Percentiles rank a stretch among this genome's conserved stretches.
phyloP scores from a whole-genome alignment of 2,888 invertebrate species.

The Leptura quadrifasciata region DNA sequence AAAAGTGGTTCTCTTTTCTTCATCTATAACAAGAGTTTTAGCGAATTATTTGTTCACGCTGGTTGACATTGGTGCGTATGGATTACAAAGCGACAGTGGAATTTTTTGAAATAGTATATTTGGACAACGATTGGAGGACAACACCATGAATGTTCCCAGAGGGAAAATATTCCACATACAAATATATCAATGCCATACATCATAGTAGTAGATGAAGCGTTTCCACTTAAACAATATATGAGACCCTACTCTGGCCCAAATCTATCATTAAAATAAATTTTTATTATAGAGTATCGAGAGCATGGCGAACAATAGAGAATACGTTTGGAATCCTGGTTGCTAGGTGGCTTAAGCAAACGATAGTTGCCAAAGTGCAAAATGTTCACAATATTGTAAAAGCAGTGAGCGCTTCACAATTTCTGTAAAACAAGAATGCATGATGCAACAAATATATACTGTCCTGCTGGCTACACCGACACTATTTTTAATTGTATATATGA shows the following conservation, averaged over 20 bases:
- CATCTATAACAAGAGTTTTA: conserved; percentile 40
- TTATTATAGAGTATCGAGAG: conserved; percentile 58
- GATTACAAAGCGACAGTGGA: conserved; percentile 1
- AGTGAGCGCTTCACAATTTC: conserved; percentile 41
- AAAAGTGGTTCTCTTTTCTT: conserved; percentile 22
- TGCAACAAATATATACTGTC: conserved; percentile 37
- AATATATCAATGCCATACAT: conserved; percentile 47
- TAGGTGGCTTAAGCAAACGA: conserved; percentile 54
- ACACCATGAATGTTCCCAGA: not conserved
- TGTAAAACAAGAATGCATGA: not conserved
- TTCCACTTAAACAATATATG: conserved; percentile 56
- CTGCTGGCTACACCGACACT: conserved; percentile 50
- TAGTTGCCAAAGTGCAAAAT: conserved; percentile 57
- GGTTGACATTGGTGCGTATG: conserved; percentile 27
- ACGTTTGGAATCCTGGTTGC: conserved; percentile 59
- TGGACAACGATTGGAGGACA: not conserved
- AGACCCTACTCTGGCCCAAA: conserved; percentile 56
- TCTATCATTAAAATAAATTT: conserved; percentile 51
- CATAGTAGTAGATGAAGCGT: conserved; percentile 57
- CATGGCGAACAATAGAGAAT: conserved; percentile 58
- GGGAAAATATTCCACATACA: not conserved
- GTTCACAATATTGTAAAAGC: conserved; percentile 58
- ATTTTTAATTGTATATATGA: too few relatives aligned
- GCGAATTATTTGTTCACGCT: conserved; percentile 12
- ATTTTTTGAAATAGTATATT: not conserved